Evolutionary conservation across 2,113 vertebrate species (phyloP).

Genomic region (Vombatus ursinus): DNA sequence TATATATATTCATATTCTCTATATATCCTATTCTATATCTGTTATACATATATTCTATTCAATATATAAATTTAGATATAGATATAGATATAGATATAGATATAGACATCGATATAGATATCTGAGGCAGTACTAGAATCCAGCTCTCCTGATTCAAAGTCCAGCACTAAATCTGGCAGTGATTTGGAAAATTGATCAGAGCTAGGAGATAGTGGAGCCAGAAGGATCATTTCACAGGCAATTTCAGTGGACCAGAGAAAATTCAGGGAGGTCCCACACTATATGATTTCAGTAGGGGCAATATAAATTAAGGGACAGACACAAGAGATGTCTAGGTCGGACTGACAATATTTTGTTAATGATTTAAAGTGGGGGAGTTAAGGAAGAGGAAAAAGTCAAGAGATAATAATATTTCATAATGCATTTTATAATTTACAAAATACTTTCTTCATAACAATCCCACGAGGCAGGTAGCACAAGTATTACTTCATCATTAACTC

Average conservation of each 20-base stretch:
- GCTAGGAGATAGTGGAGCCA: background rate
- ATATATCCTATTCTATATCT: too few relatives aligned
- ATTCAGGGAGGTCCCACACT: background rate
- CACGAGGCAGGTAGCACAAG: background rate
- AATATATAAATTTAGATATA: background rate
- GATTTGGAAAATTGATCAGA: background rate
- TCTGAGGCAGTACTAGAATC: background rate
- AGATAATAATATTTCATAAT: background rate
- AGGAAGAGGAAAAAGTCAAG: background rate
- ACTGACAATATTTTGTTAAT: background rate
- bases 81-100: background rate
- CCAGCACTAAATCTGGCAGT: background rate
- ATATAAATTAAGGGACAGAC: background rate
- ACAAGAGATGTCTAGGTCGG: background rate
- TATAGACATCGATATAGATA: background rate
- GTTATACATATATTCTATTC: too few relatives aligned
- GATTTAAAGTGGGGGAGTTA: background rate
- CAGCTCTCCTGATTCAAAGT: background rate
- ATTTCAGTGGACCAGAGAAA: background rate
- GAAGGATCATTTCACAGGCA: constrained; percentile 4
- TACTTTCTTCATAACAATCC: background rate
- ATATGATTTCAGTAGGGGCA: background rate
- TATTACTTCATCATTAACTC: background rate
- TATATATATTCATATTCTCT: background rate
- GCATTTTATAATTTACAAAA: background rate